Conservation (phyloP, 1,140 invertebrate species). For the Aphis craccivora region DNA sequence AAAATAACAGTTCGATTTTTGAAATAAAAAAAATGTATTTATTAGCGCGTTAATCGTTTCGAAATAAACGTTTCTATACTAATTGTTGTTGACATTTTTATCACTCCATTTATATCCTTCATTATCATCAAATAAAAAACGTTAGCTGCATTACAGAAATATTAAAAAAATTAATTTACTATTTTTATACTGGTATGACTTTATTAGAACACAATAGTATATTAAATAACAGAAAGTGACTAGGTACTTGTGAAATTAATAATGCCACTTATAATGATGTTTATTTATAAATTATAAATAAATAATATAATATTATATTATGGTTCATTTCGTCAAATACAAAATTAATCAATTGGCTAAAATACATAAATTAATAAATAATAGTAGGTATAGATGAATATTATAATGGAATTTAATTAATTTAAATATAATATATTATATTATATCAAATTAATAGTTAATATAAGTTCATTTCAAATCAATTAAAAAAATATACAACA, state of each 20-base stretch:
- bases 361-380: not conserved
- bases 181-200: not conserved
- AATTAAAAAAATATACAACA: not conserved
- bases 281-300: not conserved
- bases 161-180: not conserved
- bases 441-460: not conserved
- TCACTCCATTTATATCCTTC: not conserved
- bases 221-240: not conserved
- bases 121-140: not conserved
- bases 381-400: not conserved
- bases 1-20: conserved; percentile 54
- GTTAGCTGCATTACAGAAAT: not conserved
- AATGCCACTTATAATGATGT: not conserved
- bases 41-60: conserved; percentile 56
- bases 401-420: not conserved
- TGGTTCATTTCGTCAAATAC: not conserved
- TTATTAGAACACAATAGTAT: not conserved
- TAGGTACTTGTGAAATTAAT: not conserved
- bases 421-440: not conserved
- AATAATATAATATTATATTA: not conserved
- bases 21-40: conserved; percentile 56
- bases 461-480: not conserved
- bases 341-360: not conserved
- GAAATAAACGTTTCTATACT: conserved; percentile 58
- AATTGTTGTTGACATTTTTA: conserved; percentile 2